phyloP scores from a whole-genome alignment of 2,888 invertebrate genomes.

The Loripinus fragilis region DNA sequence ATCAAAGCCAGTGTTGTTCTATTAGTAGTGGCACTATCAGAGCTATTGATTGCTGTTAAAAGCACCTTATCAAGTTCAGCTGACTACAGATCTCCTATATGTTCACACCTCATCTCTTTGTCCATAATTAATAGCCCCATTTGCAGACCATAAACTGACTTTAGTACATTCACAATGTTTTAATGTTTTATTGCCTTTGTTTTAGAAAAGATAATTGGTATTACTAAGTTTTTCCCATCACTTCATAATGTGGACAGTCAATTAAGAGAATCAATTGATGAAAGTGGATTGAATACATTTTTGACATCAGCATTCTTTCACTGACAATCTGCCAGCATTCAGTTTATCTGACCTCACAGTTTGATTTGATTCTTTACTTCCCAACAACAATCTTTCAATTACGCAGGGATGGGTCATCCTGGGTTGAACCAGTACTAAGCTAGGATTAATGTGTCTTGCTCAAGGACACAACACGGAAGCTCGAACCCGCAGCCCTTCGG shows the following conservation, averaged over 20 bases:
- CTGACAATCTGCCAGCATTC: too few relatives aligned
- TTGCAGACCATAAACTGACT: neutral
- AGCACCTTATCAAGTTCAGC: neutral
- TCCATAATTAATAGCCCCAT: neutral
- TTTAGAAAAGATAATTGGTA: neutral
- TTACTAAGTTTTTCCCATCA: neutral
- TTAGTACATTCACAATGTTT: neutral
- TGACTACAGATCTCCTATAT: neutral
- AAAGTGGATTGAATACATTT: too few relatives aligned
- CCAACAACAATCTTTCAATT: too few relatives aligned
- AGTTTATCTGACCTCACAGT: too few relatives aligned
- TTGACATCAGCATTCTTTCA: too few relatives aligned
- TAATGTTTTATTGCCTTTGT: neutral
- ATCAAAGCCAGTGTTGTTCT: neutral
- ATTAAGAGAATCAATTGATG: neutral
- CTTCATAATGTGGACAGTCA: neutral
- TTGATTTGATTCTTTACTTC: too few relatives aligned
- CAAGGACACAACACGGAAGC: too few relatives aligned
- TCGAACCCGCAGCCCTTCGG: too few relatives aligned
- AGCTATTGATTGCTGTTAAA: neutral
- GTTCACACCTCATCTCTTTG: neutral
- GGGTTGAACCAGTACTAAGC: too few relatives aligned
- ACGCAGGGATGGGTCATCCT: too few relatives aligned
- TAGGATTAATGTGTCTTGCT: too few relatives aligned
- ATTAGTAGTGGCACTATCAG: neutral